Conservation (phyloP, 2,888 invertebrate species). For the Cerceris ruficornis region DNA sequence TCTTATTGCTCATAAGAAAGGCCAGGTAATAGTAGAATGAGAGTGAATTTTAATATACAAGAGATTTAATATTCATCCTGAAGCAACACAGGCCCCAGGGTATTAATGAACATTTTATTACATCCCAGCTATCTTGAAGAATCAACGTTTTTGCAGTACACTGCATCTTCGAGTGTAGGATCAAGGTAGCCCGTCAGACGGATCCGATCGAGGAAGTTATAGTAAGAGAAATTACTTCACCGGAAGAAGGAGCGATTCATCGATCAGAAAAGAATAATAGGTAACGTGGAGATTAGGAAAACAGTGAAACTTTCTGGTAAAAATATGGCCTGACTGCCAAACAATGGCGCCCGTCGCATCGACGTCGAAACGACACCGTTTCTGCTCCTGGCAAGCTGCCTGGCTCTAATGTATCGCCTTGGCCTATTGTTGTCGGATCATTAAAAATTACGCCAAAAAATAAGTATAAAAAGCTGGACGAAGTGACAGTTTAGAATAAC, state of each 20-base stretch:
- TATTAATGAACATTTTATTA: too few species aligned
- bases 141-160: too few species aligned
- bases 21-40: too few species aligned
- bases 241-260: not conserved
- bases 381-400: slow-evolving; percentile 44
- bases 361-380: slow-evolving; percentile 19
- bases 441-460: slow-evolving; percentile 37
- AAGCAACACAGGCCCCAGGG: too few species aligned
- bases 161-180: too few species aligned
- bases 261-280: slow-evolving; percentile 9
- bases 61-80: too few species aligned
- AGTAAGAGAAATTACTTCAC: not conserved
- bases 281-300: not conserved
- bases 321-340: slow-evolving; percentile 26
- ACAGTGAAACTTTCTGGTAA: slow-evolving; percentile 17
- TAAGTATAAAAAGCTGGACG: not conserved
- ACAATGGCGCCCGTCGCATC: slow-evolving; percentile 35
- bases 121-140: too few species aligned
- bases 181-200: too few species aligned
- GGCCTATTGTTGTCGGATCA: slow-evolving; percentile 43
- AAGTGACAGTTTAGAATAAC: not conserved
- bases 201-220: too few species aligned
- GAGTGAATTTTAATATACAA: too few species aligned
- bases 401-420: slow-evolving; percentile 42
- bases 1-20: too few species aligned